These are phyloP conservation scores for Dugesia japonica DNA, from an alignment of 2,888 invertebrate species.

Conservation along the genomic window DNA sequence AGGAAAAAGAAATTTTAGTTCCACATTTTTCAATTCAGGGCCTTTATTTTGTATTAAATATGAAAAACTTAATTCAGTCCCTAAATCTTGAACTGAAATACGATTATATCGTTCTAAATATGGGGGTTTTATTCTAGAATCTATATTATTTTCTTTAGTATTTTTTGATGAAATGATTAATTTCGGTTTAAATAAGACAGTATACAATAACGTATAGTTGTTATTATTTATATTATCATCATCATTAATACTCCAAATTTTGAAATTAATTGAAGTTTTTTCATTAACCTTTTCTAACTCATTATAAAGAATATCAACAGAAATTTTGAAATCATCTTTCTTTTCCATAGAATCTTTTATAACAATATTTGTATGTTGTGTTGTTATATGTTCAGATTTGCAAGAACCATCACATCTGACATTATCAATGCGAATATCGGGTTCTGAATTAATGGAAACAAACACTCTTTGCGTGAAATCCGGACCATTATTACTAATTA, in stretches of 20 bases:
- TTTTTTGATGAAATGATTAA: background rate
- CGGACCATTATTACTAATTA: background rate
- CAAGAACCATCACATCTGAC: background rate
- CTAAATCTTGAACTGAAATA: background rate
- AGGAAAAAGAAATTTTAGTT: background rate
- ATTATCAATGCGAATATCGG: background rate
- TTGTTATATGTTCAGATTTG: background rate
- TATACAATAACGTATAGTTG: background rate
- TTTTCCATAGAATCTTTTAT: background rate
- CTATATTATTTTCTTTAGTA: background rate
- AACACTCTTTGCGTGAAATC: background rate
- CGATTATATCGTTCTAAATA: background rate
- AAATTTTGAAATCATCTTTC: background rate
- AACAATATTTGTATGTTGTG: background rate
- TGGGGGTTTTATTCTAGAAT: background rate
- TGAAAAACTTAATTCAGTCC: background rate
- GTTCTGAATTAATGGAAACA: background rate
- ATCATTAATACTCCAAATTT: background rate
- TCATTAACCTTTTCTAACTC: background rate
- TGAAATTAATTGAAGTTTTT: background rate
- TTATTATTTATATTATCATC: background rate
- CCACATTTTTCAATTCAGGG: background rate
- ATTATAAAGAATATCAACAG: background rate
- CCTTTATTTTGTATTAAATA: background rate
- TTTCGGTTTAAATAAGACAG: background rate